A percentile compares a stretch with the other conserved stretches of the same genome.
Conservation (phyloP, 1,140 invertebrate genomes). For the Drosophila kepulauana region DNA sequence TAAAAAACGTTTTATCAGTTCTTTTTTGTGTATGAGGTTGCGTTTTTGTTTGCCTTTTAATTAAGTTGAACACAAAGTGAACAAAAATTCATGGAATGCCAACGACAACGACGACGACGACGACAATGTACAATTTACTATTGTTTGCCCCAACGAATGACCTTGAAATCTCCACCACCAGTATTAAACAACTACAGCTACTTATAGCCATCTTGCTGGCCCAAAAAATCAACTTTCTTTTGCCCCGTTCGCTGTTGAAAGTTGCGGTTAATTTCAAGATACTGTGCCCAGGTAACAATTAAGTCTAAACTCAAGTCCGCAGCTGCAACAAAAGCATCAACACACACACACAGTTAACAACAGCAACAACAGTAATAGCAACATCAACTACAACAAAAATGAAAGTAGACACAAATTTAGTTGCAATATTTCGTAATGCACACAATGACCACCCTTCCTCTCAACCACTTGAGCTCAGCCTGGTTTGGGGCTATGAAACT, state of each 20-base stretch:
- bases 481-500: conserved; percentile 42
- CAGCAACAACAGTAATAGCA: conserved; percentile 5
- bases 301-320: conserved; percentile 34
- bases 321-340: conserved; percentile 20
- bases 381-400: conserved; percentile 24
- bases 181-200: conserved; percentile 22
- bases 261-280: conserved; percentile 54
- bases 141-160: conserved; percentile 63
- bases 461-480: conserved; percentile 10
- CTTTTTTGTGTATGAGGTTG: conserved; percentile 34
- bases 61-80: conserved; percentile 74
- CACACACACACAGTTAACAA: conserved; percentile 9
- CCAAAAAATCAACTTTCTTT: conserved; percentile 66
- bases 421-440: conserved; percentile 54
- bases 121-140: conserved; percentile 48
- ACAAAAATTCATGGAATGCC: conserved; percentile 52
- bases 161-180: conserved; percentile 49
- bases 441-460: conserved; percentile 36
- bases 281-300: conserved; percentile 42
- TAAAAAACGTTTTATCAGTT: conserved; percentile 57
- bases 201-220: conserved; percentile 14
- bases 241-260: conserved; percentile 32
- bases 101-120: conserved; percentile 7
- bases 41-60: conserved; percentile 78
- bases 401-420: conserved; percentile 57